phyloP scores from a whole-genome alignment of 2,888 invertebrate genomes.

The Syrphus vitripennis region DNA sequence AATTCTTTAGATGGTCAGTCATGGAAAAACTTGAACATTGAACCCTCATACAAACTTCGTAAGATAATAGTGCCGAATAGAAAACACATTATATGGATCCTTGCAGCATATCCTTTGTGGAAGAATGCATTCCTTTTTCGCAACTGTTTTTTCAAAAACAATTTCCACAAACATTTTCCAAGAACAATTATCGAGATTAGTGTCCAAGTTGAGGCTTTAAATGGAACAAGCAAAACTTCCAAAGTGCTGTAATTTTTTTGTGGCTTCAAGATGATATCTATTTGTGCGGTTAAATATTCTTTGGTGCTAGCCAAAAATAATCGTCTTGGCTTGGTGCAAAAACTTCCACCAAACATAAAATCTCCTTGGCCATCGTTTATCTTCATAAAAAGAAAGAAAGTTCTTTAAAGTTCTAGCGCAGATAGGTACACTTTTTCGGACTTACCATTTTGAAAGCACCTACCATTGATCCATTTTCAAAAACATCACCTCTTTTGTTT shows the following conservation, averaged over 20 bases:
- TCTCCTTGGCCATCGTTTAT: background rate
- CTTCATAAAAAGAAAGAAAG: background rate
- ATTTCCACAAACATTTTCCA: background rate
- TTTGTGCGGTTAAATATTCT: background rate
- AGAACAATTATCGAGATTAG: background rate
- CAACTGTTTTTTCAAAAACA: background rate
- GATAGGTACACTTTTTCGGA: background rate
- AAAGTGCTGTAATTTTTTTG: background rate
- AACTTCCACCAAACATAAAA: background rate
- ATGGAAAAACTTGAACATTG: conserved; percentile 12
- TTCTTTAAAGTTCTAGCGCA: too few species aligned
- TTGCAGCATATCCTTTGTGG: background rate
- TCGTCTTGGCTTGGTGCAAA: background rate
- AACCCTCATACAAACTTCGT: conserved; percentile 12
- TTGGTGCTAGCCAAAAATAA: background rate
- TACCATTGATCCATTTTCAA: background rate
- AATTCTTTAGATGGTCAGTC: background rate
- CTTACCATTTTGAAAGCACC: background rate
- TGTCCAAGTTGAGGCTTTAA: background rate
- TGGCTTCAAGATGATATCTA: background rate
- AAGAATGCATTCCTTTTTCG: background rate
- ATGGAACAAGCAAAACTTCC: background rate
- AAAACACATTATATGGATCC: background rate
- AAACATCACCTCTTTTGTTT: background rate
- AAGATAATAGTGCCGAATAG: background rate